phyloP scores from a whole-genome alignment of 2,113 vertebrate genomes.

The Sphaerodactylus townsendi region DNA sequence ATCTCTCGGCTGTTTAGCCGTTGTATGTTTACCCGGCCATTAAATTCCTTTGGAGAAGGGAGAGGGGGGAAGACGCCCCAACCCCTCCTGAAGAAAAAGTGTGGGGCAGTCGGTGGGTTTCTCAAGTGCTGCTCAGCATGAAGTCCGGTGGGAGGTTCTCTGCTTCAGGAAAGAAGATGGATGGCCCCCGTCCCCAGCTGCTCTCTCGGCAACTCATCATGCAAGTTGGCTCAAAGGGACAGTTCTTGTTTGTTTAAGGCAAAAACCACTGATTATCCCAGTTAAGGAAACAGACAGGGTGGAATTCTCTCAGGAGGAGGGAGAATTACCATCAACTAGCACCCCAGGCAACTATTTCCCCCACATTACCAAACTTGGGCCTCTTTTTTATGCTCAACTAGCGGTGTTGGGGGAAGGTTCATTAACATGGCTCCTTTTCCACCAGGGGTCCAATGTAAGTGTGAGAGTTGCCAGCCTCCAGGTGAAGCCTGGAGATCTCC shows the following conservation, averaged over 20 bases:
- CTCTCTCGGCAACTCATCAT: neutral
- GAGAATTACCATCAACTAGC: neutral
- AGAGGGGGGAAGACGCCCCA: neutral
- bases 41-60: slow-evolving; percentile 24
- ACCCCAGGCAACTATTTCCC: neutral
- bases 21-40: slow-evolving; percentile 25
- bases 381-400: neutral
- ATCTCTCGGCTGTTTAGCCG: slow-evolving; percentile 35
- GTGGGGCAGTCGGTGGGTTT: slow-evolving; percentile 43
- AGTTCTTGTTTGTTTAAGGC: slow-evolving; percentile 20
- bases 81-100: neutral
- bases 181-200: slow-evolving; percentile 43
- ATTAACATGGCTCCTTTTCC: no score
- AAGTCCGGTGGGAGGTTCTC: slow-evolving; percentile 46
- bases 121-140: slow-evolving; percentile 39
- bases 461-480: no score
- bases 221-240: slow-evolving; percentile 1
- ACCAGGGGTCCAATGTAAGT: no score
- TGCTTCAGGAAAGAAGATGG: slow-evolving; percentile 49
- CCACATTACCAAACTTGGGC: neutral
- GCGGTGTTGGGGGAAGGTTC: neutral
- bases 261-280: slow-evolving; percentile 16
- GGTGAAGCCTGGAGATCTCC: no score
- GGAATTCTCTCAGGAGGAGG: slow-evolving; percentile 11
- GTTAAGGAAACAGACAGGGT: slow-evolving; percentile 16